phyloP scores from a whole-genome alignment of 1,140 invertebrate genomes.

The Cephus cinctus region DNA sequence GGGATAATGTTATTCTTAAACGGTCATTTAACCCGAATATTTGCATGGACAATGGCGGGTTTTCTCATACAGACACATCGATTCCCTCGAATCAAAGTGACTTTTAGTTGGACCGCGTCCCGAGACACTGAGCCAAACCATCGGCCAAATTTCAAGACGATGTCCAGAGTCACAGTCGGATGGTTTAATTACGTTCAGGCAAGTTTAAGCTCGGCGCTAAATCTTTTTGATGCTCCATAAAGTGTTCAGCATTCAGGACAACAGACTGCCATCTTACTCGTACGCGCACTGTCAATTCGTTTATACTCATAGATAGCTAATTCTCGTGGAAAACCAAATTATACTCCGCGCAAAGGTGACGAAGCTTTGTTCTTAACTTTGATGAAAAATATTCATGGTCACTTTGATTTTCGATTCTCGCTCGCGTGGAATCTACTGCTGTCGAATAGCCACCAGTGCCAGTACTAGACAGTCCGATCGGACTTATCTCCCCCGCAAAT shows the following conservation, averaged over 20 bases:
- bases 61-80: conserved; percentile 2
- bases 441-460: too few relatives aligned
- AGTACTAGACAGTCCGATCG: not conserved
- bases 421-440: too few relatives aligned
- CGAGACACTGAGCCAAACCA: not conserved
- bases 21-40: conserved; percentile 6
- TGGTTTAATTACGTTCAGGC: conserved; percentile 27
- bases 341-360: too few relatives aligned
- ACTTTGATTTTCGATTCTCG: too few relatives aligned
- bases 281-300: too few relatives aligned
- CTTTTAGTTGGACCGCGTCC: not conserved
- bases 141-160: conserved; percentile 18
- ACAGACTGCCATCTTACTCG: not conserved
- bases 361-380: too few relatives aligned
- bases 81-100: not conserved
- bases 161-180: conserved; percentile 23
- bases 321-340: too few relatives aligned
- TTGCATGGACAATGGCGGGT: conserved; percentile 6
- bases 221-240: conserved; percentile 37
- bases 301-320: too few relatives aligned
- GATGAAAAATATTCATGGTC: too few relatives aligned
- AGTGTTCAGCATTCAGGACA: conserved; percentile 6
- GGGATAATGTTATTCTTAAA: conserved; percentile 7
- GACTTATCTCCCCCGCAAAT: conserved; percentile 56
- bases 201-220: conserved; percentile 29